A percentile compares a stretch with the other conserved stretches of the same genome.
phyloP scores from a whole-genome alignment of 2,797 vertebrate species.

The Bryconaethiops microstoma region DNA sequence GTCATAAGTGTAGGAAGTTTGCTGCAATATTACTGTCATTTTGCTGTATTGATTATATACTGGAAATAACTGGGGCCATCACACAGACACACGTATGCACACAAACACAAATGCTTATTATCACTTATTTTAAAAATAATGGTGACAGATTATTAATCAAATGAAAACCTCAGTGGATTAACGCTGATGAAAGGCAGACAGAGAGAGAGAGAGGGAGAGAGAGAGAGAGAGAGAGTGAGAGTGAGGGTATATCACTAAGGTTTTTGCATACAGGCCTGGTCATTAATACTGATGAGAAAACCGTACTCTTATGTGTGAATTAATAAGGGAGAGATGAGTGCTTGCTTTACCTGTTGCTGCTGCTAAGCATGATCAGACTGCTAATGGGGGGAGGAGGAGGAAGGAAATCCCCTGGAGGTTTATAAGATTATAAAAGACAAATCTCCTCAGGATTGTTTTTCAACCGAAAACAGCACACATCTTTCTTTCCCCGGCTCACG shows the following conservation, averaged over 20 bases:
- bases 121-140: neutral
- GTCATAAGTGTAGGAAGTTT: slow-evolving; percentile 14
- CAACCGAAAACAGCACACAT: too few species aligned
- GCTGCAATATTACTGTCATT: neutral
- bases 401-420: neutral
- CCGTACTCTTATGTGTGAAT: neutral
- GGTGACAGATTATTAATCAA: neutral
- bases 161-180: neutral
- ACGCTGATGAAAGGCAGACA: neutral
- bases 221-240: too few species aligned
- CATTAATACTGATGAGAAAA: slow-evolving; percentile 21
- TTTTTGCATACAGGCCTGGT: neutral
- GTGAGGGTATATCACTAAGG: neutral
- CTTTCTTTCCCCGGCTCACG: too few species aligned
- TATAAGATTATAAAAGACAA: too few species aligned
- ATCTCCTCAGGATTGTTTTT: too few species aligned
- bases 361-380: neutral
- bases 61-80: neutral
- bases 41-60: slow-evolving; percentile 5
- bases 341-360: neutral
- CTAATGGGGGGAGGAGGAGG: neutral
- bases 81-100: neutral
- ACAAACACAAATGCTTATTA: neutral
- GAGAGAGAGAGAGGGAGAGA: too few species aligned
- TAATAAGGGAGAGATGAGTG: neutral